These are phyloP conservation scores for Zophobas morio DNA, from an alignment of 1,140 invertebrate genomes.

Conservation along the genomic window DNA sequence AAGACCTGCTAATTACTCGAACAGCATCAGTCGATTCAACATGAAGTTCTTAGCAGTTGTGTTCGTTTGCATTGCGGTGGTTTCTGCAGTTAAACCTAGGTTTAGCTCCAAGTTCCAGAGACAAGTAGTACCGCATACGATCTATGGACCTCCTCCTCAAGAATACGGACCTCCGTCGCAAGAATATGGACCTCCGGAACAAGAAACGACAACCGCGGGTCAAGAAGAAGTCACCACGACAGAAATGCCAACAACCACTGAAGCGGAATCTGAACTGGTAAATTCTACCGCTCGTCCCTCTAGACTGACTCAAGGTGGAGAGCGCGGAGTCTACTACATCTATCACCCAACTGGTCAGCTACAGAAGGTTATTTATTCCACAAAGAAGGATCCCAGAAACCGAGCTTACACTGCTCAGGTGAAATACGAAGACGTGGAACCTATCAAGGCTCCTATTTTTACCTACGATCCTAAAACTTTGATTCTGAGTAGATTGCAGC, in stretches of 20 bases:
- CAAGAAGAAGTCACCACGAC: constrained; percentile 52
- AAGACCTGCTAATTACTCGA: not conserved
- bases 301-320: constrained; percentile 34
- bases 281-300: constrained; percentile 15
- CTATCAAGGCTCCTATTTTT: constrained; percentile 71
- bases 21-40: not conserved
- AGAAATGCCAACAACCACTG: constrained; percentile 53
- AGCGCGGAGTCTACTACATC: constrained; percentile 71
- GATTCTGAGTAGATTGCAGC: constrained; percentile 39
- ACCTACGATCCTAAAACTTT: constrained; percentile 68
- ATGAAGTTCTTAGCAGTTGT: constrained; percentile 20
- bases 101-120: constrained; percentile 39
- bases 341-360: constrained; percentile 71
- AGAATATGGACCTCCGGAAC: constrained; percentile 54
- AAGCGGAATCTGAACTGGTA: constrained; percentile 50
- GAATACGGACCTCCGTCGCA: constrained; percentile 47
- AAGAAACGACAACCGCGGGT: constrained; percentile 44
- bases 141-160: constrained; percentile 48
- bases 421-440: constrained; percentile 72
- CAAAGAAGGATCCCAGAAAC: constrained; percentile 68
- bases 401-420: constrained; percentile 72
- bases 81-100: constrained; percentile 38
- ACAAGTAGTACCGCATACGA: constrained; percentile 22
- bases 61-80: constrained; percentile 31
- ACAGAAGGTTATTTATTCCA: constrained; percentile 70